Evolutionary conservation across 2,113 vertebrate species (phyloP).

Genomic region (Bucco capensis): DNA sequence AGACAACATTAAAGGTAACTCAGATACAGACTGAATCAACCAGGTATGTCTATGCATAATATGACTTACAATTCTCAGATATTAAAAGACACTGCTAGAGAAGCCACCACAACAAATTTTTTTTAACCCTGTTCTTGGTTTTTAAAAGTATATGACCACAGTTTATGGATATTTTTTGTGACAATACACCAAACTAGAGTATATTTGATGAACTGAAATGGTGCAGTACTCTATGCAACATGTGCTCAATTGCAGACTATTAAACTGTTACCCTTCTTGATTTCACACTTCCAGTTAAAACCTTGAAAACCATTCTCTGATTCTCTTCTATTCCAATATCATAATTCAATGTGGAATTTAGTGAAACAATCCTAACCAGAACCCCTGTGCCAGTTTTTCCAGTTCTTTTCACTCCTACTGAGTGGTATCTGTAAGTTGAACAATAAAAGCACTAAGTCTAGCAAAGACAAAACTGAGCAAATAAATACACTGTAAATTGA

Average conservation of each 20-base stretch:
- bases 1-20: neutral
- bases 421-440: neutral
- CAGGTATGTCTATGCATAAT: neutral
- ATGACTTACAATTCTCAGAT: neutral
- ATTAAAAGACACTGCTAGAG: neutral
- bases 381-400: neutral
- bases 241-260: neutral
- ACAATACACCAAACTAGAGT: neutral
- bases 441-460: neutral
- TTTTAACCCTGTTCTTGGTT: neutral
- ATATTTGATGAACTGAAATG: neutral
- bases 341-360: neutral
- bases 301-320: neutral
- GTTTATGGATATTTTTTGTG: neutral
- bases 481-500: neutral
- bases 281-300: neutral
- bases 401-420: neutral
- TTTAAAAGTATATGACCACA: neutral
- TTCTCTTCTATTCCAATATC: neutral
- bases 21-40: neutral
- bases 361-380: neutral
- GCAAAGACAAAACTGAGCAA: neutral
- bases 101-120: neutral
- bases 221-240: fast-evolving
- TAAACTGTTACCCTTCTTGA: neutral